Base-by-base conservation (phyloP, 2,113 vertebrate species). In the Paracanthobrama guichenoti region DNA sequence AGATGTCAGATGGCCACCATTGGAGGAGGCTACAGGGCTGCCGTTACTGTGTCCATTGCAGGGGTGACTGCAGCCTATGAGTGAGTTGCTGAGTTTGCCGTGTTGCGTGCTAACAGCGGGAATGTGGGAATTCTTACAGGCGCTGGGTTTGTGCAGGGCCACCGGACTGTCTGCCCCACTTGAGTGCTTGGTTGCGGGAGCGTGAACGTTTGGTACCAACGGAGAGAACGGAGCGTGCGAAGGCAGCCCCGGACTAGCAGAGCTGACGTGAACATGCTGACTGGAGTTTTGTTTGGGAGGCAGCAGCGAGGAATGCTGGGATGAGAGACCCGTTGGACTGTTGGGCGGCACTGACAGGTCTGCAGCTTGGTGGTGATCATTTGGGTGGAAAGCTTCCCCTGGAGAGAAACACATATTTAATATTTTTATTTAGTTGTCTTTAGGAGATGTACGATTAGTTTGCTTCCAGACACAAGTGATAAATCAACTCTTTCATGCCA, bases 261-360 rank as follows among this genome's bases (percentile, higher is more conserved):
- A 87, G 89, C 92, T 94, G 86, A 94, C 91, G 0, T 97, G 96
- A 77, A 94, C 22, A 16, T 96, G 96, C 28, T 97, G 96, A 83
- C 94, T 93, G 20, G 95, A 93, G 1, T 87, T 93, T 83, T 93
- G 94, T 91, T 97, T 96, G 88, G 95, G 91, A 12, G 96, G 94
- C 77, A 96, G 87, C 90, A 97, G 93, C 31, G 94, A 94, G 82
- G 95, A 94, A 24, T 96, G 96, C 92, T 97, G 97, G 59, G 97
- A 97, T 46, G 95, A 95, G 84, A 98, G 94, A 86, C 97, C 96
- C 0, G 97, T 98, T 88, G 98, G 98, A 88, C 98, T 99, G 92
- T 99, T 99, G 89, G 98, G 98, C 77, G 97, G 97, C 92, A 96
- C 98, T 72, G 97, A 97, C 92, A 99, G 96, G 94, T 98, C 97